A percentile compares a stretch with the other conserved stretches of the same genome.
Conservation (phyloP, 2,888 invertebrate species). For the Oscheius onirici region DNA sequence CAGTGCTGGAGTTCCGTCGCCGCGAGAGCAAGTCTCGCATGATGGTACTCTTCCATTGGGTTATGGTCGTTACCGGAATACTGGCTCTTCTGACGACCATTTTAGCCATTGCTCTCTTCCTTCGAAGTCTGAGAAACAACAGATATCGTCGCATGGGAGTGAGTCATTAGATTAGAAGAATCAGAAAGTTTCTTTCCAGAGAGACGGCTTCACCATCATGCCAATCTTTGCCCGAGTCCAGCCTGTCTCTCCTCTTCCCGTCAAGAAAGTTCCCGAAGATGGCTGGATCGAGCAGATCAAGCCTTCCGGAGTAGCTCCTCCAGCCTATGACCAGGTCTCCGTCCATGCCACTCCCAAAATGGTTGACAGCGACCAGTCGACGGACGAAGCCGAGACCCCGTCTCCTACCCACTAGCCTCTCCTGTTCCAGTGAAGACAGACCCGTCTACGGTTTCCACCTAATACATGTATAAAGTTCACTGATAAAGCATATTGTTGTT, state of each 20-base stretch:
- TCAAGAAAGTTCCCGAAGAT: constrained; percentile 37
- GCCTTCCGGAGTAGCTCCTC: constrained; percentile 44
- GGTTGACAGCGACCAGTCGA: constrained; percentile 25
- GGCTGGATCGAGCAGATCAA: constrained; percentile 25
- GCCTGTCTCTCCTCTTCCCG: constrained; percentile 31
- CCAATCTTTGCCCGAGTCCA: constrained; percentile 35
- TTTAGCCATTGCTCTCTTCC: constrained; percentile 22
- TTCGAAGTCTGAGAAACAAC: constrained; percentile 19
- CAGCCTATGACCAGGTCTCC: constrained; percentile 46
- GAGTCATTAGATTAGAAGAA: too few relatives aligned
- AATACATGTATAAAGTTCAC: constrained; percentile 19
- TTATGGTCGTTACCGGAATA: constrained; percentile 16
- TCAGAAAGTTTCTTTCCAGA: constrained; percentile 27
- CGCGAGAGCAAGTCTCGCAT: constrained; percentile 1
- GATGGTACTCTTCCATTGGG: constrained; percentile 25
- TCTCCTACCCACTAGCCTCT: constrained; percentile 15
- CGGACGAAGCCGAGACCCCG: constrained; percentile 25
- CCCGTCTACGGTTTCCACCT: constrained; percentile 18
- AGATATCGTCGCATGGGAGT: constrained; percentile 39
- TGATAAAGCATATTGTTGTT: constrained; percentile 9
- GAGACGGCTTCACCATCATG: constrained; percentile 5
- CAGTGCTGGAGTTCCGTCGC: constrained; percentile 20
- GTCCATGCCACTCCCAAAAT: constrained; percentile 18
- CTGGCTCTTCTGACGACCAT: constrained; percentile 26
- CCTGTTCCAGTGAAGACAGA: neutral